Evolutionary conservation across 2,797 vertebrate species (phyloP).

Genomic region (Sebastes matsubarae): DNA sequence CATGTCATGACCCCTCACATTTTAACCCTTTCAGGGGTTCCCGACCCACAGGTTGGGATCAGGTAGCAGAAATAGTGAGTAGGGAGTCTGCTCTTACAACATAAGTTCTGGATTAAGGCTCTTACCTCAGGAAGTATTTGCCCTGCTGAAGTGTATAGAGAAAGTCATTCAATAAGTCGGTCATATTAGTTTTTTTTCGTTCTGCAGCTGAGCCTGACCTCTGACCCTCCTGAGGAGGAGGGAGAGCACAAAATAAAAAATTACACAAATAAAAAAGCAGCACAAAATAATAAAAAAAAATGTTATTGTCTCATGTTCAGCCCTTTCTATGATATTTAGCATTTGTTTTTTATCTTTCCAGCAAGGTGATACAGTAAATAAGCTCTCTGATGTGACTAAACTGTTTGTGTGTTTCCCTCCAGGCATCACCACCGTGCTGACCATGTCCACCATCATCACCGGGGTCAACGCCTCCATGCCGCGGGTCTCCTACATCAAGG

Average conservation of each 20-base stretch:
- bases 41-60: background rate
- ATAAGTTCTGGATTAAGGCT: no score
- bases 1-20: background rate
- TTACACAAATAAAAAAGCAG: background rate
- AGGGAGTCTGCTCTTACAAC: background rate
- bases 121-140: background rate
- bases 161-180: background rate
- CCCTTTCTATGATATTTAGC: background rate
- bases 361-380: background rate
- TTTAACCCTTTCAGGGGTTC: background rate
- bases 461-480: constrained; percentile 89
- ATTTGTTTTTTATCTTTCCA: background rate
- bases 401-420: constrained; percentile 20
- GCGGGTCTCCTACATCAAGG: constrained; percentile 87
- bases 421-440: constrained; percentile 88
- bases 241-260: background rate
- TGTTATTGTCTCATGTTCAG: background rate
- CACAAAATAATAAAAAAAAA: background rate
- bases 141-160: background rate
- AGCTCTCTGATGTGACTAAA: constrained; percentile 5
- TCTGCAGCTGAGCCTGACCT: background rate
- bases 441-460: constrained; percentile 89
- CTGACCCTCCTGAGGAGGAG: background rate
- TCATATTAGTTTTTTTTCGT: background rate
- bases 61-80: background rate